Base-by-base conservation (phyloP, 2,888 invertebrate species). In the Fabriciana adippe region DNA sequence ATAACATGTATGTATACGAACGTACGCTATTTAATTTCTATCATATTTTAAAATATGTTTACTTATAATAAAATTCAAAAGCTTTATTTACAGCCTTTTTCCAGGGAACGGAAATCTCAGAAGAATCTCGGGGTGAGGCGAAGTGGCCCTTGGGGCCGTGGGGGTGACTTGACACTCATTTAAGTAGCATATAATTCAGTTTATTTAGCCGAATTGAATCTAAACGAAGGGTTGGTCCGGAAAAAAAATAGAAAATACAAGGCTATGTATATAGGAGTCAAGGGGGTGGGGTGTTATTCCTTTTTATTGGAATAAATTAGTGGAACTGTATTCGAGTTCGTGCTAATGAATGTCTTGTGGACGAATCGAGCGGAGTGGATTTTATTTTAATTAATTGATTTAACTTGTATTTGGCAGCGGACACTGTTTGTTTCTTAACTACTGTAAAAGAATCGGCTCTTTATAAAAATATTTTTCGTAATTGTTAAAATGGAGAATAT, bases 151-250 rank as follows among this genome's bases (percentile, higher is more conserved):
- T 79, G 76, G 76, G 73, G 76, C 72, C 75, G 70, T 69, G 70
- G 76, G 71, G 74, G 74, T 73, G 81, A 81, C 89, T 87, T 89
- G 94, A 94, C 94, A 94, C 94, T 94, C 93, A 93, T 94, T 94
- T 94, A 94, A 94, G 94, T 94, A 94, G 94, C 94, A 94, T 93
- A 94, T 94, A 94, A 94, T 94, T 94, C 93, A 94, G 94, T 94
- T 94, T 94, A 90, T 92, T 92, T 92, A 89, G 85, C 80, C 86
- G 85, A 91, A 91, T 91, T 88, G 83, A 87, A 90, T 87, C 84
- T 79, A 76, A 74, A 72, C 73, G 79, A 81, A 84, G 84, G 85
- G 84, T 81, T 81, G 80, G 68, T 71, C 68, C 72, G 75, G 73
- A 76, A 80, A 82, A 81, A 80, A 80, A 73, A 73, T 67, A 74